Evolutionary conservation across 2,888 invertebrate genomes (phyloP).

Genomic region (Hydraecia micacea): DNA sequence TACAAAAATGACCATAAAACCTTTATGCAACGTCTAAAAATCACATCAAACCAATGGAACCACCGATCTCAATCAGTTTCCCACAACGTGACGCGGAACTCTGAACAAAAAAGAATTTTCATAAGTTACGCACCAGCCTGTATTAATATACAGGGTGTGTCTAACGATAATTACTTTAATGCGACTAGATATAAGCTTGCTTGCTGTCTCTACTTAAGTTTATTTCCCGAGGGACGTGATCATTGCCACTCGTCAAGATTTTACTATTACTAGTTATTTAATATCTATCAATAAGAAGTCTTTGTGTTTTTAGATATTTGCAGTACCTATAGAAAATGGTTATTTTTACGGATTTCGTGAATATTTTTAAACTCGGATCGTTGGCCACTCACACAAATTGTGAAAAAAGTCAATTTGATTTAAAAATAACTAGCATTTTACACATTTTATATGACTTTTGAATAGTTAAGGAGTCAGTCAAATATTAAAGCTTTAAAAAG

Average conservation of each 20-base stretch:
- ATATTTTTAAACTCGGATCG: not conserved
- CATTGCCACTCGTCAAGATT: constrained; percentile 80
- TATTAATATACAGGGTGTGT: constrained; percentile 75
- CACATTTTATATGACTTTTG: not conserved
- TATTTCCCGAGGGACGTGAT: constrained; percentile 73
- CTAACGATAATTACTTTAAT: constrained; percentile 86
- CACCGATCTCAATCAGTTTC: constrained; percentile 31
- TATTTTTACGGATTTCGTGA: not conserved
- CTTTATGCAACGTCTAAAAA: not conserved
- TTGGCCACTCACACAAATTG: not conserved
- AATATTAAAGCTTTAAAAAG: too few relatives aligned
- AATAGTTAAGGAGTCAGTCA: not conserved
- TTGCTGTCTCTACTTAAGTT: constrained; percentile 70
- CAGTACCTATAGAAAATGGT: not conserved
- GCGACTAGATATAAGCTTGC: constrained; percentile 68
- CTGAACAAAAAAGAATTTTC: constrained; percentile 46
- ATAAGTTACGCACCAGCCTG: constrained; percentile 47
- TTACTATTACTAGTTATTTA: constrained; percentile 58
- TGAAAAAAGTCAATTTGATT: not conserved
- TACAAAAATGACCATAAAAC: not conserved
- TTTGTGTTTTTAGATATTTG: constrained; percentile 3
- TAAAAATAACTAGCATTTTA: not conserved
- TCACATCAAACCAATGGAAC: constrained; percentile 3
- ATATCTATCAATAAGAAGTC: constrained; percentile 43
- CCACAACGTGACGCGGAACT: constrained; percentile 13